These are phyloP conservation scores for Sylvilagus bachmani DNA, from an alignment of 2,113 vertebrate genomes.

Conservation along the genomic window DNA sequence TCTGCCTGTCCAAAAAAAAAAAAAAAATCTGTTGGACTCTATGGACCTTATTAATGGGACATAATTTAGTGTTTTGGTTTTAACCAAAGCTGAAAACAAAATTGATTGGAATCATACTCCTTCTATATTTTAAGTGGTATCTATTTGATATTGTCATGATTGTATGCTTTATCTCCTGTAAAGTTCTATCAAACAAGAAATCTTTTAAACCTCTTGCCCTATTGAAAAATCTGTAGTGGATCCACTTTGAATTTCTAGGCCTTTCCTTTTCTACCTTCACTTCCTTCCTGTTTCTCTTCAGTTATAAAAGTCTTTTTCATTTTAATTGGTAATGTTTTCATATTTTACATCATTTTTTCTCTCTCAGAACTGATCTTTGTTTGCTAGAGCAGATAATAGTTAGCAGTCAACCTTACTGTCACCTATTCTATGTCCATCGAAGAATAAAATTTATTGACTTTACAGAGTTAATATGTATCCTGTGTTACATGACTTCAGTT, in stretches of 20 bases:
- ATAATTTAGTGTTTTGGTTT: conserved; percentile 17
- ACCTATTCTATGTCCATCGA: not conserved
- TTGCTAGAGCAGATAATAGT: not conserved
- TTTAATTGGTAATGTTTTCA: not conserved
- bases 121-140: not conserved
- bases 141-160: not conserved
- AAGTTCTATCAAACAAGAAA: not conserved
- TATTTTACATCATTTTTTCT: conserved; percentile 13
- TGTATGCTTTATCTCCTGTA: not conserved
- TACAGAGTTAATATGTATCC: not conserved
- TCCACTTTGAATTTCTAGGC: not conserved
- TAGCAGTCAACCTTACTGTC: not conserved
- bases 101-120: not conserved
- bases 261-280: not conserved
- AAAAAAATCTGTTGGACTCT: not conserved
- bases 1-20: no score
- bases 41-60: not conserved
- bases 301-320: not conserved
- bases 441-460: conserved; percentile 9
- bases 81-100: conserved; percentile 46
- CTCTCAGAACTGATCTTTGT: not conserved
- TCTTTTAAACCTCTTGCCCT: not conserved
- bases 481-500: not conserved
- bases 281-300: not conserved
- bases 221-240: not conserved